Evolutionary conservation across 1,140 invertebrate genomes (phyloP).

Genomic region (Himalopsyche phryganea): DNA sequence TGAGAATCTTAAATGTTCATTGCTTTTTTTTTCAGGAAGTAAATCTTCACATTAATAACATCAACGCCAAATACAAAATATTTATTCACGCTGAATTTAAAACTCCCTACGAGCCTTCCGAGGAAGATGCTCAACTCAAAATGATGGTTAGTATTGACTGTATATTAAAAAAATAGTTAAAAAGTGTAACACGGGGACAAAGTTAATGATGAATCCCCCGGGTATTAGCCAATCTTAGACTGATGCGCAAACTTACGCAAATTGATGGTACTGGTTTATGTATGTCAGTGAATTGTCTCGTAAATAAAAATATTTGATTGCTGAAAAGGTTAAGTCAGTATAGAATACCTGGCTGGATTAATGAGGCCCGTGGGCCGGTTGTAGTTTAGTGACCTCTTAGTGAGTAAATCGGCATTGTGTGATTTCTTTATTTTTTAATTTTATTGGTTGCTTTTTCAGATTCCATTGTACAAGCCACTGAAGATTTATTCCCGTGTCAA

Average conservation of each 20-base stretch:
- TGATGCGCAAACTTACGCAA: too few relatives aligned
- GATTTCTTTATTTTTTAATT: too few relatives aligned
- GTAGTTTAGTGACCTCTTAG: too few relatives aligned
- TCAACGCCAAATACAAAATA: conserved; percentile 68
- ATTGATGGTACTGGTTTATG: background rate
- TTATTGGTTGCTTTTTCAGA: too few relatives aligned
- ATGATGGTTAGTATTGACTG: conserved; percentile 53
- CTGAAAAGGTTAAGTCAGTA: background rate
- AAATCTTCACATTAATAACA: conserved; percentile 68
- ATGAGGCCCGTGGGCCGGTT: conserved; percentile 10
- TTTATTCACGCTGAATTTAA: conserved; percentile 76
- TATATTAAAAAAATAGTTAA: background rate
- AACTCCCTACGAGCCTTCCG: conserved; percentile 65
- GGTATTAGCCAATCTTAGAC: background rate
- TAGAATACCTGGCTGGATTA: background rate
- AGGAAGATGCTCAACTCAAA: conserved; percentile 64
- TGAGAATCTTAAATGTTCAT: too few relatives aligned
- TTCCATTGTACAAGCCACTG: too few relatives aligned
- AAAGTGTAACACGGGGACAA: background rate
- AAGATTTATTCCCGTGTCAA: too few relatives aligned
- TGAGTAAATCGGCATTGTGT: too few relatives aligned
- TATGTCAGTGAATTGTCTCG: too few relatives aligned
- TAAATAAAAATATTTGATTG: background rate
- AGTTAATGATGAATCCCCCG: background rate
- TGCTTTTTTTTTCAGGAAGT: conserved; percentile 58